Base-by-base conservation (phyloP, 2,888 invertebrate genomes). In the Cataglyphis cursor region DNA sequence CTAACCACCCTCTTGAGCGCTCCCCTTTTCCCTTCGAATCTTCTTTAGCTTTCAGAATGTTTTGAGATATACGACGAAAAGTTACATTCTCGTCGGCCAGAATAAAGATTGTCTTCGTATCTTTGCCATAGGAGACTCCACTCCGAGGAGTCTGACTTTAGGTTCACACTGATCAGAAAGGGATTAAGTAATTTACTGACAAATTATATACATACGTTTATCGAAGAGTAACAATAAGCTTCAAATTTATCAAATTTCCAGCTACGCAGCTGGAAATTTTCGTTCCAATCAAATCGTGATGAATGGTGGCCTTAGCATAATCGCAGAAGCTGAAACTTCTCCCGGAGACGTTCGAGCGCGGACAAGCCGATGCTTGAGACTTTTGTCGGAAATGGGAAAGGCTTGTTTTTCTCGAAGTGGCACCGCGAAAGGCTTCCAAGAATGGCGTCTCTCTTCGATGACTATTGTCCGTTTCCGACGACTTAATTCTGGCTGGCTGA, bases 311-410 rank as follows among this genome's bases (percentile, higher is more conserved):
- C 72, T 48, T 18, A 44, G 44, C 31, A 78, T 59, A 78, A 78
- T 78, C 57, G 70, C 31, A 44, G 3, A 44, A 59, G 59, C 78
- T 70, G 82, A 75, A 84, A 85, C 76, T 83, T 83, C 85, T 57
- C 51, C 78, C 61, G 51, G 81, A 41, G 84, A 86, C 76, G 86
- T 75, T 83, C 75, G 76, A 81, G 78, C 85, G 85, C 70, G 82
- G 87, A 88, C 87, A 83, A 88, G 89, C 57, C 48, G 78, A 62
- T 66, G 87, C 88, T 28, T 70, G 61, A 18, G 31, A 72, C 41
- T 70, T 75, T 90, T 85, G 89, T 88, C 81, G 86, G 90, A 91
- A 92, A 92, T 92, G 92, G 92, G 90, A 92, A 92, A 92, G 90
- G 87, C 92, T 92, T 92, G 92, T 91, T 92, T 90, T 92, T 91